Conservation (phyloP, 2,113 vertebrate species). For the Paramormyrops kingsleyae region DNA sequence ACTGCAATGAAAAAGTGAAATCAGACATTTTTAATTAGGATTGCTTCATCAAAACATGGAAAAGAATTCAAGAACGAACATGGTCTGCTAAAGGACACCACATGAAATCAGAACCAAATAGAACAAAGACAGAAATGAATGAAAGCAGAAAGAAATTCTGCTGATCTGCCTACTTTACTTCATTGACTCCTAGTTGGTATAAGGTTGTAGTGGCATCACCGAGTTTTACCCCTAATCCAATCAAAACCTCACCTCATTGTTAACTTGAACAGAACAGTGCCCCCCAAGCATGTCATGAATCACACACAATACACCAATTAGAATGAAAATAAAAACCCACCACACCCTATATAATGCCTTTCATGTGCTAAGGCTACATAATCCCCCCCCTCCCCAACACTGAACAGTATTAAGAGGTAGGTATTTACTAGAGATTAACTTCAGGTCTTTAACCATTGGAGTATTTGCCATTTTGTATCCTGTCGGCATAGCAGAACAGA, state of each 20-base stretch:
- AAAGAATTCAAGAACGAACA: not conserved
- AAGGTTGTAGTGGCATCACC: not conserved
- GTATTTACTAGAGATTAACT: not conserved
- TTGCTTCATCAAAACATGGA: not conserved
- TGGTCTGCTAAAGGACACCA: not conserved
- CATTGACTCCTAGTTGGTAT: not conserved
- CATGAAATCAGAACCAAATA: not conserved
- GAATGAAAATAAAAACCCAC: not conserved
- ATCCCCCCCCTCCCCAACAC: not conserved
- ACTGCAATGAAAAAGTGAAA: not conserved
- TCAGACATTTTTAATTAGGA: conserved; percentile 3
- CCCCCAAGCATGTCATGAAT: not conserved
- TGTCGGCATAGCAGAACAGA: not conserved
- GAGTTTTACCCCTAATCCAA: not conserved
- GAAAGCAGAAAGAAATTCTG: not conserved
- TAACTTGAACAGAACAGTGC: not conserved
- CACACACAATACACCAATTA: not conserved
- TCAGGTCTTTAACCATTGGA: not conserved
- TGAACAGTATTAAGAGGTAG: conserved; percentile 1
- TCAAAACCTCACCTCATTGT: not conserved
- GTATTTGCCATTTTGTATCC: not conserved
- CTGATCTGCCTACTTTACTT: not conserved
- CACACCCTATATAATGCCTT: not conserved
- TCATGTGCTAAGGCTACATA: not conserved
- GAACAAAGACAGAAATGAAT: not conserved